Evolutionary conservation across 2,888 invertebrate species (phyloP), one percentile per base, ranked within the genome.

Genomic region (Gortyna flavago): DNA sequence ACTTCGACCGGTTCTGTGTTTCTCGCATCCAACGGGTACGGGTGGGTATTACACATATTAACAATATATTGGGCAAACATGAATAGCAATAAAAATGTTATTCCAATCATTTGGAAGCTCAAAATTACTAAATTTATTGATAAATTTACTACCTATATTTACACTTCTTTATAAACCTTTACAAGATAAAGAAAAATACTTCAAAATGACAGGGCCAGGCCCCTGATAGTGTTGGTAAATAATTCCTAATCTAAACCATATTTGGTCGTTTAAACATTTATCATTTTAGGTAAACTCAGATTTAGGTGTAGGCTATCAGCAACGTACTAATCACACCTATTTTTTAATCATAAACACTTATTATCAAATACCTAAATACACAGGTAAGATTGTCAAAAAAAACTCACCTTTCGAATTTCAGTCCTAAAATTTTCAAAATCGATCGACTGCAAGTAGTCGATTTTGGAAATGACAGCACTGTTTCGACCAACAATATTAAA

Each of bases 391-490:
- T 25, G 16, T 16, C 1, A 1, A 54, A 80, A n/a, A 59, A 66
- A 73, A 86, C 84, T 86, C 16, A 85, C 84, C 86, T 85, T 68
- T 74, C 29, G 7, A 68, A 61, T 54, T 78, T 64, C 21, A 44
- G 67, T 67, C 73, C 51, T 18, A 66, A 73, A 70, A 44, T 11
- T 6, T 0, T 8, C n/a, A 70, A 85, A 73, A 35, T 35, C 6
- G 9, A 71, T 64, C 54, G 72, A 75, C 54, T 65, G 8, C 5
- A 41, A n/a, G 48, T 38, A 8, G 25, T 72, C 64, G 35, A 57
- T 64, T 74, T 41, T 16, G 1, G 1, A 13, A 35, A 62, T 2
- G 7, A 70, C 25, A 54, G 7, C 79, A 82, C 77, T 67, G 41
- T 62, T 59, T n/a, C 21, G 38, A 67, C 4, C 13, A 72, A n/a